These are phyloP conservation scores for Lanistes nyassanus DNA, from an alignment of 1,140 invertebrate species.

Conservation along the genomic window DNA sequence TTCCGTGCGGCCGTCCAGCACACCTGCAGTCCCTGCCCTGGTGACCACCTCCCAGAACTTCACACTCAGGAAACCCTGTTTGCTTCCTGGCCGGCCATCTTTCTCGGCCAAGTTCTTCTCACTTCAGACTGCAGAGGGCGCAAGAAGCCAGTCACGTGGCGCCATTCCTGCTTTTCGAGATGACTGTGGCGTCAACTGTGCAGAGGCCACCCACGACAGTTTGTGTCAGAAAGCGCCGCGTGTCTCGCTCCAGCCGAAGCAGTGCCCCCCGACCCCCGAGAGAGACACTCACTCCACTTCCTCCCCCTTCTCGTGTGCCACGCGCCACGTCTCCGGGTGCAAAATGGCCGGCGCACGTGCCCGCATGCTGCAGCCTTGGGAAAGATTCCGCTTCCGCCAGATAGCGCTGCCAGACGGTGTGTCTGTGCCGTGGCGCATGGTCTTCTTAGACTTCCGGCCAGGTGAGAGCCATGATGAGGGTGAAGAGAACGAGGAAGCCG, in stretches of 20 bases:
- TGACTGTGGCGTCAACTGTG: background rate
- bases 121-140: conserved; percentile 28
- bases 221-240: no score
- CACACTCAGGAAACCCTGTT: conserved; percentile 37
- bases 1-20: conserved; percentile 32
- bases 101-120: conserved; percentile 45
- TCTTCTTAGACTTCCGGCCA: conserved; percentile 18
- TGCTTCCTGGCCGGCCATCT: conserved; percentile 35
- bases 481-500: background rate
- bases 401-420: conserved; percentile 20
- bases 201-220: no score
- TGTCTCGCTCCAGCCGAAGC: no score
- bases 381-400: conserved; percentile 13
- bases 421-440: background rate
- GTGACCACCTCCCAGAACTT: conserved; percentile 46
- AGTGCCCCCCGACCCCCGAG: no score
- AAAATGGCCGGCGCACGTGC: no score
- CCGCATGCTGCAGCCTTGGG: conserved; percentile 13
- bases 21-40: conserved; percentile 24
- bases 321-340: no score
- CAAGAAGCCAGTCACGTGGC: conserved; percentile 15
- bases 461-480: conserved; percentile 25
- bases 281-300: no score
- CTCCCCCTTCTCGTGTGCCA: no score
- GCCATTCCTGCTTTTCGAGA: conserved; percentile 35